Evolutionary conservation across 2,113 vertebrate species (phyloP).

Genomic region (Xyrauchen texanus): DNA sequence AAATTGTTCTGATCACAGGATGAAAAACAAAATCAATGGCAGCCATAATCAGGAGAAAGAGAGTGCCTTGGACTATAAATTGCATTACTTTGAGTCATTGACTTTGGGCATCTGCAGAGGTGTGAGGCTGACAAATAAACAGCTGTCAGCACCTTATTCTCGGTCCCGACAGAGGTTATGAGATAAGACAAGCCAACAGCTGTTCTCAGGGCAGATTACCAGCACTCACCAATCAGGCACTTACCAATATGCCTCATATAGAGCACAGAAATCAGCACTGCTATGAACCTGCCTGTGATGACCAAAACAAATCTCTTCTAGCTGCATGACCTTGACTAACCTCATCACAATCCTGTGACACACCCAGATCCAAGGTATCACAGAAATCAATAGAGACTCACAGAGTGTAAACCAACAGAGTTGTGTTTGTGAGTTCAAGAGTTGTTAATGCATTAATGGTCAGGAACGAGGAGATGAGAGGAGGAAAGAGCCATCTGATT

Average conservation of each 20-base stretch:
- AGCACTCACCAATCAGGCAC: background rate
- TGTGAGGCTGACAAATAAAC: constrained; percentile 44
- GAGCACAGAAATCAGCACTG: background rate
- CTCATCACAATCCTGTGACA: background rate
- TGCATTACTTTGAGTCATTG: constrained; percentile 10
- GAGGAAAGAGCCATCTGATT: constrained; percentile 5
- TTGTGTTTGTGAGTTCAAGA: constrained; percentile 1
- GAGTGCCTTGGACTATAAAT: background rate
- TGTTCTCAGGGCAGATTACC: constrained; percentile 43
- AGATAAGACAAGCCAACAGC: constrained; percentile 46
- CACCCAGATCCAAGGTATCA: background rate
- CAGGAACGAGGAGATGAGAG: constrained; percentile 13
- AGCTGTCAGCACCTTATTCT: constrained; percentile 46
- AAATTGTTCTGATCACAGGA: constrained; percentile 5
- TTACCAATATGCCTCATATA: background rate
- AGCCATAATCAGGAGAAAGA: background rate
- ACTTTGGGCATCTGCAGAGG: constrained; percentile 27
- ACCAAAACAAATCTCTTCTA: background rate
- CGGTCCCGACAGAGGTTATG: constrained; percentile 38
- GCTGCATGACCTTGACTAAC: background rate
- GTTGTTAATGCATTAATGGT: constrained; percentile 15
- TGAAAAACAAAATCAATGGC: background rate
- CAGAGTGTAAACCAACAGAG: background rate
- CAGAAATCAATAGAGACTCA: background rate
- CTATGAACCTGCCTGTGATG: background rate